phyloP scores from a whole-genome alignment of 2,113 vertebrate species.

The Cynocephalus volans region DNA sequence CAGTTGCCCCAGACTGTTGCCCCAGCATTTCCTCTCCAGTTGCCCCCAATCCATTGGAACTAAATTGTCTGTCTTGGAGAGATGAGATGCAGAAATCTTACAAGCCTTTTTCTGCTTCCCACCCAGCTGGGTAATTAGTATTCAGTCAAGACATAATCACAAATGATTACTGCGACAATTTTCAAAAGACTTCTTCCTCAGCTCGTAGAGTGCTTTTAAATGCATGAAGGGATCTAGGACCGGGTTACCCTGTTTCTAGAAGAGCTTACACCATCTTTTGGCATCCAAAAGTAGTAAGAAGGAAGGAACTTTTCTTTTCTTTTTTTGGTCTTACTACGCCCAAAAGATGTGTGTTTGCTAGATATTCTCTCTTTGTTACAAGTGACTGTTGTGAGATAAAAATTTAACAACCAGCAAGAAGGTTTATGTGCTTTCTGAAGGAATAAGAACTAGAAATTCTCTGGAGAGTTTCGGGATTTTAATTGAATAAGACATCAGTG shows the following conservation, averaged over 20 bases:
- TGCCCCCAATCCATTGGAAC: background rate
- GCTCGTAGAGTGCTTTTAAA: background rate
- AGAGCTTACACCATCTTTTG: background rate
- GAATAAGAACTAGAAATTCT: slow-evolving; percentile 41
- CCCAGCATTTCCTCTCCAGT: background rate
- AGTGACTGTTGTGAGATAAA: slow-evolving; percentile 45
- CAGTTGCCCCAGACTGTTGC: background rate
- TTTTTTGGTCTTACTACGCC: background rate
- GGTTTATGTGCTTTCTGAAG: slow-evolving; percentile 32
- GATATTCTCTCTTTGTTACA: slow-evolving; percentile 5
- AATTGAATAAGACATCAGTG: slow-evolving; percentile 38
- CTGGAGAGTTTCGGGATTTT: slow-evolving; percentile 56
- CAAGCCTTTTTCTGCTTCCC: background rate
- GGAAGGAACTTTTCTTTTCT: background rate
- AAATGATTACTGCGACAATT: background rate
- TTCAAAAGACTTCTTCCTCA: background rate
- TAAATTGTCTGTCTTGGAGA: background rate
- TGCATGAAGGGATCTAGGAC: background rate
- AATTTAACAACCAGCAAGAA: slow-evolving; percentile 46
- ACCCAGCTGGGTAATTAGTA: background rate
- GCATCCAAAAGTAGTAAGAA: background rate
- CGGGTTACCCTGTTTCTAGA: background rate
- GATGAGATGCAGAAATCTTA: background rate
- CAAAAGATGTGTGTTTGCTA: slow-evolving; percentile 25
- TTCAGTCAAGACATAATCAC: background rate